phyloP scores from a whole-genome alignment of 30 jellyfish, hydroid and myxozoan genomes.

The Hydractinia symbiolongicarpus region DNA sequence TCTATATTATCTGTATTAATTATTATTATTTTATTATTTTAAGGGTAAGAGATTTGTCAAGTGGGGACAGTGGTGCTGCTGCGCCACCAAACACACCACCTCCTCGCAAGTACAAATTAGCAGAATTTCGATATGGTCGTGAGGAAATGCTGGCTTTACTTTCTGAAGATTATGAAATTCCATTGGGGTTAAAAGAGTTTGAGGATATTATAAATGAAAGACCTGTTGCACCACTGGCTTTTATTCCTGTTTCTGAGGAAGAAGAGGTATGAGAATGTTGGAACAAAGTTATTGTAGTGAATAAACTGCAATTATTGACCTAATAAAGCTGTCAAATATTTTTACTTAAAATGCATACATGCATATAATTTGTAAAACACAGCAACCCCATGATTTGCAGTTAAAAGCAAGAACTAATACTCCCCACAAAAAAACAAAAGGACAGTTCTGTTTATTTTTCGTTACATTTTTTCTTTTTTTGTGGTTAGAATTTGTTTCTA shows the following conservation, averaged over 20 bases:
- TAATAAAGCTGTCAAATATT: not conserved
- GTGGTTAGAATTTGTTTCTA: not conserved
- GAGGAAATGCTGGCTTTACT: conserved; percentile 95
- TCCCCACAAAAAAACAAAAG: no score
- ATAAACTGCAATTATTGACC: not conserved
- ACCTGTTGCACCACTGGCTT: conserved; percentile 78
- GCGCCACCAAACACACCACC: conserved; percentile 71
- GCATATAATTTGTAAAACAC: no score
- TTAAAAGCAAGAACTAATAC: no score
- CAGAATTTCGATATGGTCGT: conserved; percentile 97
- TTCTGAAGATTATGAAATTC: conserved; percentile 47
- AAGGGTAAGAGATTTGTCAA: conserved; percentile 96
- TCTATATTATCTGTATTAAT: not conserved
- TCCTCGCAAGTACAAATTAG: conserved; percentile 75
- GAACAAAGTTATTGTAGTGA: not conserved
- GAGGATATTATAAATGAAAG: conserved; percentile 75
- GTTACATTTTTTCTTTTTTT: no score
- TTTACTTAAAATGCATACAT: no score
- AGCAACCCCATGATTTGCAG: no score
- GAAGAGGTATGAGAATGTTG: conserved; percentile 64
- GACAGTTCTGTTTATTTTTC: no score
- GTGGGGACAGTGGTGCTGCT: conserved; percentile 72
- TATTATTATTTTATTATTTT: not conserved
- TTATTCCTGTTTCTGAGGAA: conserved; percentile 81
- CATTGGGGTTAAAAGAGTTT: conserved; percentile 74